These are phyloP conservation scores for Trichogramma evanescens DNA, from an alignment of 2,888 invertebrate species.

Conservation along the genomic window DNA sequence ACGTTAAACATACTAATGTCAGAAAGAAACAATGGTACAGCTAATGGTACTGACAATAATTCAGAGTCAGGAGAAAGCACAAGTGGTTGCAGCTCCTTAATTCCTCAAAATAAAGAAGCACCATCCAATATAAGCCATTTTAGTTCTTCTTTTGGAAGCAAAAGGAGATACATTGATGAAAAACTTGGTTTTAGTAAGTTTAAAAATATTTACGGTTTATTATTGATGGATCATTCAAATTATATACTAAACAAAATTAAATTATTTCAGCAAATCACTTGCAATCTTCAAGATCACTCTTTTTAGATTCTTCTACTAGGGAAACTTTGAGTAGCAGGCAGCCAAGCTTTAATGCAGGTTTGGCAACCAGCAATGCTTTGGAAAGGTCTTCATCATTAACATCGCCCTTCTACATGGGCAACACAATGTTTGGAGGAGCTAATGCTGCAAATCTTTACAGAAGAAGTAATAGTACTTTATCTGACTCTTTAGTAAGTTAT, in stretches of 20 bases:
- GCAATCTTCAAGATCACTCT: slow-evolving; percentile 44
- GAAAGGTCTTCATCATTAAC: slow-evolving; percentile 45
- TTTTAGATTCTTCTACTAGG: slow-evolving; percentile 44
- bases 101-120: slow-evolving; percentile 45
- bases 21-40: slow-evolving; percentile 32
- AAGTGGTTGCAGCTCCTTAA: slow-evolving; percentile 54
- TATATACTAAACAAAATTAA: background rate
- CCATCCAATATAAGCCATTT: slow-evolving; percentile 29
- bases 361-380: slow-evolving; percentile 47
- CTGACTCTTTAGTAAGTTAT: slow-evolving; percentile 12
- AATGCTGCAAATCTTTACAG: slow-evolving; percentile 40
- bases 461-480: slow-evolving; percentile 25
- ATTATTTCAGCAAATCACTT: slow-evolving; percentile 36
- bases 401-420: slow-evolving; percentile 71
- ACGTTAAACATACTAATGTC: slow-evolving; percentile 32
- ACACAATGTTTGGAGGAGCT: slow-evolving; percentile 70
- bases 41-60: slow-evolving; percentile 49
- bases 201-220: background rate
- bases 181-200: slow-evolving; percentile 39
- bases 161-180: slow-evolving; percentile 37
- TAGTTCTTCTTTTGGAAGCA: slow-evolving; percentile 30
- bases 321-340: slow-evolving; percentile 50
- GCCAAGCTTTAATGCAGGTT: slow-evolving; percentile 50
- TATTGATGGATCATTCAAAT: background rate
- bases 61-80: slow-evolving; percentile 56